Conservation (phyloP, 2,888 invertebrate species). For the Theretra japonica region DNA sequence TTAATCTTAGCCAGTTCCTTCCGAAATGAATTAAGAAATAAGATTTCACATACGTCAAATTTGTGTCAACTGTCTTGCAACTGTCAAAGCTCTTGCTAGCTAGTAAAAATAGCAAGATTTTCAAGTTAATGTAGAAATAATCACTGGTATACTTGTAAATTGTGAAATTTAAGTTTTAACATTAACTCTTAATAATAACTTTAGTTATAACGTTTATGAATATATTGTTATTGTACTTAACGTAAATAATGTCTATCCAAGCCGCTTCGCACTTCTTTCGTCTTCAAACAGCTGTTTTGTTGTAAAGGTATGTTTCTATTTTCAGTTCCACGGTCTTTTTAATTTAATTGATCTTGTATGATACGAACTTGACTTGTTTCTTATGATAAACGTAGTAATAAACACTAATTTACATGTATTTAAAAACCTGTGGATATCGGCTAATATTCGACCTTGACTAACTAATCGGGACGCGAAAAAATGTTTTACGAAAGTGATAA, state of each 20-base stretch:
- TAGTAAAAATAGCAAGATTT: slow-evolving; percentile 2
- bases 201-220: slow-evolving; percentile 33
- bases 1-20: no score
- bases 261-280: slow-evolving; percentile 44
- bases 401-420: not conserved
- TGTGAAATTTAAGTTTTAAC: not conserved
- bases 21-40: not conserved
- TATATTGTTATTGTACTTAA: slow-evolving; percentile 36
- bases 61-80: not conserved
- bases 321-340: not conserved
- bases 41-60: not conserved
- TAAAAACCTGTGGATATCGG: slow-evolving; percentile 42
- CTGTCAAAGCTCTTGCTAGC: not conserved
- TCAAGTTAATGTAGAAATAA: not conserved
- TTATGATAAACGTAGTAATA: not conserved
- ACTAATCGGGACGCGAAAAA: slow-evolving; percentile 13
- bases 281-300: slow-evolving; percentile 69
- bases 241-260: slow-evolving; percentile 61
- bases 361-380: not conserved
- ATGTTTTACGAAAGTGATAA: not conserved
- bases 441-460: slow-evolving; percentile 55
- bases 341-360: not conserved
- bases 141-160: not conserved
- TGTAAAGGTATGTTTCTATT: slow-evolving; percentile 67
- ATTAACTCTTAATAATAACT: not conserved